Base-by-base conservation (phyloP, 2,797 vertebrate species). In the Microtus californicus region DNA sequence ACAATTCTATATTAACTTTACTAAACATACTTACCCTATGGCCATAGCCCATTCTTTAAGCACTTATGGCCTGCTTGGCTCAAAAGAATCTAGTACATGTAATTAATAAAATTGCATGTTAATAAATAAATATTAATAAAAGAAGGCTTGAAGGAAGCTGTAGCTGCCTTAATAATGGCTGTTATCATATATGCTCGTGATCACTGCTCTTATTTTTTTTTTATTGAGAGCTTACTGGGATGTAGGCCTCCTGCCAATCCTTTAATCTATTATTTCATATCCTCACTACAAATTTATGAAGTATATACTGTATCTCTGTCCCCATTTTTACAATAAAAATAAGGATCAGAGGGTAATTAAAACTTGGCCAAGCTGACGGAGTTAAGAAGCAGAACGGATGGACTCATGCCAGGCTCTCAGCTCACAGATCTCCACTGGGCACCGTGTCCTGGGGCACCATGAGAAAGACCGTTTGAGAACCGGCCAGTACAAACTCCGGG, bases 191-290 rank as follows among this genome's bases (percentile, higher is more conserved):
- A 71, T 89, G 25, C 34, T 87, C 79, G 29, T 56, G 54, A 77
- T 78, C 19, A 82, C 69, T 45, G 63, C 59, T 73, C 34, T 45
- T 63, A 13, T 92, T 82, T 56, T 56, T 82, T 56, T 56, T 86
- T 86, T 93, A 87, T 45, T 61, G 74, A 89, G 37, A 31, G 51
- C 37, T 85, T 81, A 13, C n/a, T 81, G 40, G 56, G 76, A 74
- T 15, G 11, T 59, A 45, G 56, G n/a, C n/a, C 87, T 91, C 82
- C 90, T 97, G n/a, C 71, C 14, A 82, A 77, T n/a, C 54, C 40
- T 89, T 94, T 89, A 34, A 76, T 63, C 13, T 9, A 31, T 91
- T 94, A 85, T 89, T 87, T 92, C 6, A 31, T 59, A 87, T 48
- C 8, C 7, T 87, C 34, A 81, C 2, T 51, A 31, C 9, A 78